phyloP scores from a whole-genome alignment of 2,797 vertebrate species.

The Anguilla pacifica region DNA sequence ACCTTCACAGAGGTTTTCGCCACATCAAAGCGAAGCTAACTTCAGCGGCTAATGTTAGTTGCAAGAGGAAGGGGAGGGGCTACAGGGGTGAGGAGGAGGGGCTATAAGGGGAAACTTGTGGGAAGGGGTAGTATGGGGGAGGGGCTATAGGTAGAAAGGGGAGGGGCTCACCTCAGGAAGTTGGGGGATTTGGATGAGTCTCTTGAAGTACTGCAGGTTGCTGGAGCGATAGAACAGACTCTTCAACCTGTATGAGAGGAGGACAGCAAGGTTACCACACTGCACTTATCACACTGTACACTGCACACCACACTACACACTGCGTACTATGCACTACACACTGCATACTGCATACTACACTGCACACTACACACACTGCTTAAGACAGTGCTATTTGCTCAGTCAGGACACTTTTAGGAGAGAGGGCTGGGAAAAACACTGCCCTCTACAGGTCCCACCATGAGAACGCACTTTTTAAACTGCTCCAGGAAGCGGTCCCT shows the following conservation, averaged over 20 bases:
- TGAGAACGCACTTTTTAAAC: conserved; percentile 80
- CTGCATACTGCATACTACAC: too few species aligned
- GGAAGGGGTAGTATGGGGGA: neutral
- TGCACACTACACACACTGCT: too few species aligned
- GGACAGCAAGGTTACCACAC: neutral
- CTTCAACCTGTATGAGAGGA: conserved; percentile 74
- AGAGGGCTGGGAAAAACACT: neutral
- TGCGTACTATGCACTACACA: too few species aligned
- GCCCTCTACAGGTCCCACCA: neutral
- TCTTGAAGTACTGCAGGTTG: conserved; percentile 95
- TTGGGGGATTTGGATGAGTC: conserved; percentile 90
- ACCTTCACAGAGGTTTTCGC: neutral
- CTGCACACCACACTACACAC: too few species aligned
- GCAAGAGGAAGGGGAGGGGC: conserved; percentile 29
- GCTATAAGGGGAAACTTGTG: too few species aligned
- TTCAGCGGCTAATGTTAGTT: too few species aligned
- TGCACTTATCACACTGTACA: too few species aligned
- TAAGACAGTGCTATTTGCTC: too few species aligned
- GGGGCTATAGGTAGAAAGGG: too few species aligned
- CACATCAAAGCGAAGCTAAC: neutral
- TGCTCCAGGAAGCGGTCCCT: conserved; percentile 92
- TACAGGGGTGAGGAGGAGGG: conserved; percentile 32
- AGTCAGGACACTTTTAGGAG: too few species aligned
- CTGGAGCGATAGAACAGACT: conserved; percentile 91
- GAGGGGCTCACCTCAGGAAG: conserved; percentile 84